Conservation (phyloP, 2,888 invertebrate genomes). For the Asteroscopus sphinx region DNA sequence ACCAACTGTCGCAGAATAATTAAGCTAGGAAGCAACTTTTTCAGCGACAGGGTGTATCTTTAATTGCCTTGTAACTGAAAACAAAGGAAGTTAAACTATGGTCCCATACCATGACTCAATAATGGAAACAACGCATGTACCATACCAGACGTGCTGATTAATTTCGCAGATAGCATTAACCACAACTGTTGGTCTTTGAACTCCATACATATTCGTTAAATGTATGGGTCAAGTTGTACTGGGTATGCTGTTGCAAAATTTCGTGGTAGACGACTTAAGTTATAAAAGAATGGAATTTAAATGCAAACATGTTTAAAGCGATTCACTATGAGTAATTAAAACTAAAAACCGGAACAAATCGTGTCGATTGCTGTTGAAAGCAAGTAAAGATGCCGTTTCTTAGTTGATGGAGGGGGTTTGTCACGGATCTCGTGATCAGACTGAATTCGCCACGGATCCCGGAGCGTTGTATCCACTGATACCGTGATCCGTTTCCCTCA, state of each 20-base stretch:
- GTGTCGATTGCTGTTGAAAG: background rate
- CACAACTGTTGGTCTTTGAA: slow-evolving; percentile 27
- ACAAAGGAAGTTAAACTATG: slow-evolving; percentile 35
- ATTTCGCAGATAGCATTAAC: slow-evolving; percentile 47
- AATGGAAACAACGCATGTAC: slow-evolving; percentile 43
- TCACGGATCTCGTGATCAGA: too few species aligned
- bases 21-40: too few species aligned
- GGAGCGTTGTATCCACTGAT: too few species aligned
- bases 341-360: background rate
- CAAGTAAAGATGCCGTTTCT: slow-evolving; percentile 1
- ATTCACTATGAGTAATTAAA: background rate
- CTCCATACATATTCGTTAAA: slow-evolving; percentile 10
- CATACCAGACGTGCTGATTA: slow-evolving; percentile 47
- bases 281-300: slow-evolving; percentile 9
- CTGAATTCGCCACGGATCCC: too few species aligned
- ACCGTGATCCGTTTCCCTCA: too few species aligned
- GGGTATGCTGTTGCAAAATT: slow-evolving; percentile 25
- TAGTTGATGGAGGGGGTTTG: too few species aligned
- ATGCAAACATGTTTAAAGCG: background rate
- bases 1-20: too few species aligned
- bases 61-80: background rate
- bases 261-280: slow-evolving; percentile 18
- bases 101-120: slow-evolving; percentile 48
- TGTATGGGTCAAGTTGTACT: slow-evolving; percentile 22
- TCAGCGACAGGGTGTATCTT: background rate